Base-by-base conservation (phyloP, 2,797 vertebrate species). In the Sebastes taczanowskii region DNA sequence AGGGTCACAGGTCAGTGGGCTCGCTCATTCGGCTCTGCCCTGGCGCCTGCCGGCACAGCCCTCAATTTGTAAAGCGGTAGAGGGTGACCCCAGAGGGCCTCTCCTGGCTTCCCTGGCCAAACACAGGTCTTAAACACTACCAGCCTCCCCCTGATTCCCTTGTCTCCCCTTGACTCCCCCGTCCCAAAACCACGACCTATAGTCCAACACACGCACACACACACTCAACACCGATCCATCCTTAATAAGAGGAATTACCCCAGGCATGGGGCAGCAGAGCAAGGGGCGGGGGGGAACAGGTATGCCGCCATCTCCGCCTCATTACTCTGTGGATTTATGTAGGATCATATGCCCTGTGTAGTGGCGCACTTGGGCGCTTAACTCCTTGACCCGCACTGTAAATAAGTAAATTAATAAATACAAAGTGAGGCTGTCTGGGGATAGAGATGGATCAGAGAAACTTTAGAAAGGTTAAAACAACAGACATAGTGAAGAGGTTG, bases 11-110 rank as follows among this genome's bases (percentile, higher is more conserved):
- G 96, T 96, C 93, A 95, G 82, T 91, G 86, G 90, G 94, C 90
- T 91, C 25, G 74, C 94, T 96, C 93, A 93, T 95, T 96, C 92
- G 68, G 90, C 93, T 90, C 93, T 95, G 94, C 93, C 92, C 95
- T 97, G 97, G 97, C 96, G 96, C 96, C 96, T 96, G 92, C 87
- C 94, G 87, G 93, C 93, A 94, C 90, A 94, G 92, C 92, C 92
- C 95, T 95, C 95, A 96, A 96, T 96, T 97, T 97, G 95, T 95
- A 94, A 95, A 92, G 91, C 92, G 90, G 94, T 84, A 93, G 91
- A 95, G 88, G 89, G 93, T 88, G 93, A 92, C 94, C 96, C 95
- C 93, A 91, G 93, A 95, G 94, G 94, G 92, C 89, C 93, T 91
- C 91, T 89, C 62, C 83, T 73, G 82, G 92, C 91, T 96, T 96